phyloP scores from a whole-genome alignment of 2,113 vertebrate species.

The Muntiacus reevesi region DNA sequence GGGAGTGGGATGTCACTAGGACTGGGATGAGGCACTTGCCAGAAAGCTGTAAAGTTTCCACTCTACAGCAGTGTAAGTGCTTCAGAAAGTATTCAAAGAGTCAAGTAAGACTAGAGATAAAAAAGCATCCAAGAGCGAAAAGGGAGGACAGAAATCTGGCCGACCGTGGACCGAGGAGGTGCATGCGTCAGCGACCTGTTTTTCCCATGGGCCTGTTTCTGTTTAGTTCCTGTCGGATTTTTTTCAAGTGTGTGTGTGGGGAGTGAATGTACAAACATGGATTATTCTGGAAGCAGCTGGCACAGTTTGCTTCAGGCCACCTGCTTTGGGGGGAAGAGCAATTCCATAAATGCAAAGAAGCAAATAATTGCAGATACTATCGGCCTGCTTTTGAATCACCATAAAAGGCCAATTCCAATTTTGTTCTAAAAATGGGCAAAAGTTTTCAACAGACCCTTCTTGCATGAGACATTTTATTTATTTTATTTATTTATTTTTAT shows the following conservation, averaged over 20 bases:
- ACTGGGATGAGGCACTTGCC: not conserved
- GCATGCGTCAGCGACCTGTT: slow-evolving; percentile 19
- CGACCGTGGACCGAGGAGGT: not conserved
- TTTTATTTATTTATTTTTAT: no score
- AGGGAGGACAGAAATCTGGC: not conserved
- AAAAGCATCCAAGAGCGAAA: not conserved
- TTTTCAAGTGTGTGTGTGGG: not conserved
- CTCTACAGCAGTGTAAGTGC: not conserved
- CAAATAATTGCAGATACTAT: slow-evolving; percentile 66
- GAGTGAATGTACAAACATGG: slow-evolving; percentile 42
- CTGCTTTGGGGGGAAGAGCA: slow-evolving; percentile 47
- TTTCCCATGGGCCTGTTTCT: slow-evolving; percentile 42
- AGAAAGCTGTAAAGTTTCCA: not conserved
- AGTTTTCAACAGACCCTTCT: not conserved
- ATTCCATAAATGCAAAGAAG: slow-evolving; percentile 65
- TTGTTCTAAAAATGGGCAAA: slow-evolving; percentile 25
- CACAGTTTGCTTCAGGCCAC: slow-evolving; percentile 61
- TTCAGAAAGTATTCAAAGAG: not conserved
- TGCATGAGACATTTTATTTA: not conserved
- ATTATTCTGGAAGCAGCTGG: slow-evolving; percentile 61
- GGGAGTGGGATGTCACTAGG: not conserved
- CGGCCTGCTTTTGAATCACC: slow-evolving; percentile 26
- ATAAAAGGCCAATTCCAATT: slow-evolving; percentile 36
- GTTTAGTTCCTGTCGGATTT: slow-evolving; percentile 27
- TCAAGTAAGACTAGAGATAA: not conserved